A percentile compares a stretch with the other conserved stretches of the same genome.
Conservation (phyloP, 2,888 invertebrate genomes). For the Zelleria hepariella region DNA sequence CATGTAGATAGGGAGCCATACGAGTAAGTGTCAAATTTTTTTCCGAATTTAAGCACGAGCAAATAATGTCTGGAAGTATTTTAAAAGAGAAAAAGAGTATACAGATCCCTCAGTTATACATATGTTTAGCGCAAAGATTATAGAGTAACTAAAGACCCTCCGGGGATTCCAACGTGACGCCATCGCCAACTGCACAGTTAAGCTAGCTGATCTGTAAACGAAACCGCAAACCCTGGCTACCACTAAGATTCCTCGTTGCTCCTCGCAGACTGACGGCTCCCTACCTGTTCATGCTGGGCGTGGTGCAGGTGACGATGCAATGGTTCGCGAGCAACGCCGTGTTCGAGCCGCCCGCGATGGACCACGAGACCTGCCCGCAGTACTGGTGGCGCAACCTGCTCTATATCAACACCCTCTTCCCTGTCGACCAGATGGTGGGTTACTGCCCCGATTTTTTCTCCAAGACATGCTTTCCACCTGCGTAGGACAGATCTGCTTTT, state of each 20-base stretch:
- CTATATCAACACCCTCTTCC: slow-evolving; percentile 89
- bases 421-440: slow-evolving; percentile 86
- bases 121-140: too few species aligned
- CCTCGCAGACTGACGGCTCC: slow-evolving; percentile 81
- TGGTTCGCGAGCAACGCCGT: slow-evolving; percentile 87
- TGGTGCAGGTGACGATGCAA: slow-evolving; percentile 88
- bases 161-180: too few species aligned
- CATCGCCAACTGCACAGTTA: too few species aligned
- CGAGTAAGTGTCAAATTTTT: too few species aligned
- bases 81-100: too few species aligned
- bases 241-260: not conserved
- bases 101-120: too few species aligned
- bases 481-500: too few species aligned
- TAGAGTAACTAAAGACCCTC: too few species aligned
- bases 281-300: slow-evolving; percentile 85
- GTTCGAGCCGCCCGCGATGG: slow-evolving; percentile 86
- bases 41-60: too few species aligned
- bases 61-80: too few species aligned
- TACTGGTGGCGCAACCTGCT: slow-evolving; percentile 92
- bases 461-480: too few species aligned
- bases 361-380: slow-evolving; percentile 85
- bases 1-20: too few species aligned
- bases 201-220: not conserved
- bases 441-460: not conserved
- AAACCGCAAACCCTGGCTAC: not conserved